Base-by-base conservation (phyloP, 2,888 invertebrate species). In the Bugulina stolonifera region DNA sequence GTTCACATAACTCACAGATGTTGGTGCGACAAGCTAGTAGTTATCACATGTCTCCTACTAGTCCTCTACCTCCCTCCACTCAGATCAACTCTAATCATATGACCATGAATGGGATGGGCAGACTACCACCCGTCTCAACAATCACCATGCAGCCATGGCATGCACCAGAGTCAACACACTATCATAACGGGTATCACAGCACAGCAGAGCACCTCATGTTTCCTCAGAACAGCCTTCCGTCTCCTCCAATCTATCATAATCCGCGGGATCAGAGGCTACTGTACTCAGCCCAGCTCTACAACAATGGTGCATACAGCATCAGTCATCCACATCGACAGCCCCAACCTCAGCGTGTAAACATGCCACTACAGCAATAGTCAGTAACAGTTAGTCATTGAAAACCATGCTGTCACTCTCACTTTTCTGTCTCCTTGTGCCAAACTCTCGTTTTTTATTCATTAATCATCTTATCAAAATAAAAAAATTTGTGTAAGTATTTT, bases 401-500 rank as follows among this genome's bases (percentile, higher is more conserved):
- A 57, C 3, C 57, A n/a, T 52, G 52, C 52, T 52, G 14, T 22
- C 10, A 14, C 52, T 10, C 5, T 3, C 57, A 5, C 14, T n/a
- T 64, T 32, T 64, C 43, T 43, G 5, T 43, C 27, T 64, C 32
- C 27, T 29, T 32, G 64, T 64, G 64, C 64, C 64, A 64, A 64
- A 55, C 22, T 34, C 32, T 32, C 27, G 5, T 18, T 23, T 23
- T 64, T 64, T 64, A n/a, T 14, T 57, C 23, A 57, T 23, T 57
- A 57, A 57, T 57, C 23, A 57, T 57, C 57, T 57, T 57, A 23
- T 57, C 57, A 57, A 57, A 57, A 5, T n/a, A 57, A n/a, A 57
- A 5, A 18, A 52, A 29, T 64, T 64, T 64, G 64, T 64, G 32
- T 64, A 2, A 32, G 25, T 64, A 64, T 64, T 64, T 64, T 64